phyloP scores from a whole-genome alignment of 2,113 vertebrate species.

The Caranx melampygus region DNA sequence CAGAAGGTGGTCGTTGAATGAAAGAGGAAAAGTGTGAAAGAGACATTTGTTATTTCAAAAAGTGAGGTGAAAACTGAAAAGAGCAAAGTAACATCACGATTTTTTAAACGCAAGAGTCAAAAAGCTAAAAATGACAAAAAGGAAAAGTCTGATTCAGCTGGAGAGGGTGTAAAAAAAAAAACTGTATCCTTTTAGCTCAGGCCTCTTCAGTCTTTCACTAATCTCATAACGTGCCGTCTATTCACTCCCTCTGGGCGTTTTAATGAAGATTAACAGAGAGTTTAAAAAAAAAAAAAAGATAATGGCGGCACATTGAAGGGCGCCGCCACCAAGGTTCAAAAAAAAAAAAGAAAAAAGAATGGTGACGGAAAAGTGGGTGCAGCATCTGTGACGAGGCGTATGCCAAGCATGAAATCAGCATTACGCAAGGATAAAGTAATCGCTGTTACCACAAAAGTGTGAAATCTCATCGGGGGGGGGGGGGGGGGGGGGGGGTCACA shows the following conservation, averaged over 20 bases:
- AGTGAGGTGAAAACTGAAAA: too few species aligned
- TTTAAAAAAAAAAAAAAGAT: slow-evolving; percentile 11
- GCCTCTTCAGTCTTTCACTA: slow-evolving; percentile 10
- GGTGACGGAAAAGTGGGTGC: slow-evolving; percentile 28
- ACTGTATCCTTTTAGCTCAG: background rate
- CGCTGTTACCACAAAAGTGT: slow-evolving; percentile 28
- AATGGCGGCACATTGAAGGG: slow-evolving; percentile 17
- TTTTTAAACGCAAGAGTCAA: too few species aligned
- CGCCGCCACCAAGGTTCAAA: background rate
- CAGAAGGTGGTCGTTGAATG: too few species aligned
- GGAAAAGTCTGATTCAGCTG: background rate
- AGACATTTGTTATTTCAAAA: too few species aligned
- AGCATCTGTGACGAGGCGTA: slow-evolving; percentile 38
- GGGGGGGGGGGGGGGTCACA: background rate
- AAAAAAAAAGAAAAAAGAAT: background rate
- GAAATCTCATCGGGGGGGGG: slow-evolving; percentile 65
- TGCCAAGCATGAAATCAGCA: slow-evolving; percentile 55
- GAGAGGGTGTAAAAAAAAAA: slow-evolving; percentile 4
- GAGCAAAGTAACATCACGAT: too few species aligned
- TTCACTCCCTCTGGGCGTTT: slow-evolving; percentile 23
- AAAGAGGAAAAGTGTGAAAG: too few species aligned
- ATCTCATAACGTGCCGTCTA: slow-evolving; percentile 27
- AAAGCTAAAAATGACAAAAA: too few species aligned
- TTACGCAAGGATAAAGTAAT: slow-evolving; percentile 51
- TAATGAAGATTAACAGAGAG: slow-evolving; percentile 58